Evolutionary conservation across 2,888 invertebrate genomes (phyloP), one percentile per base, ranked within the genome.

Genomic region (Tachina grossa): DNA sequence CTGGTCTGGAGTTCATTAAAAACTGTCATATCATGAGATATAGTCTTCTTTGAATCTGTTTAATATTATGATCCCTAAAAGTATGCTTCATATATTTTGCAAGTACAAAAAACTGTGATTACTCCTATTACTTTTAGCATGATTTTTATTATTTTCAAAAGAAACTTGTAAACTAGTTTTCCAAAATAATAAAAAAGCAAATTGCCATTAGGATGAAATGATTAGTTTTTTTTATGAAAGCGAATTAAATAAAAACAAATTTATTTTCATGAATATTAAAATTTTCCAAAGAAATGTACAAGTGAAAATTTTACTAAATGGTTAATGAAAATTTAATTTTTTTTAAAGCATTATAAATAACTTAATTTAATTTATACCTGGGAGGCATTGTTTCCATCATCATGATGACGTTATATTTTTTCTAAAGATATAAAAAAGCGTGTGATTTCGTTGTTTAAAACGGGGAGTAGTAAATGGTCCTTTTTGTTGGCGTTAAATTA

Each of bases 341-440:
- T 49, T 49, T 65, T 9, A 0, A 13, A 61, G 14, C 39, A 72
- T 43, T 78, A 59, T 71, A 83, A 66, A 47, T 39, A 82, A 78
- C 69, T 78, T 69, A 69, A 63, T 75, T 47, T 80, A 68, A 90
- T 90, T 91, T 91, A 90, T 93, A 93, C 93, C 93, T 93, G 92
- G 93, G 93, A 90, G 93, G 93, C 93, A 93, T 93, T 91, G 93
- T 92, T 92, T 92, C 93, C 93, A 93, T 92, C 93, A 93, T 92
- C 93, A 93, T 93, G 92, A 92, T 93, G 72, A 72, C 65, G 71
- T 39, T 57, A 22, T 63, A 47, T 82, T 82, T 47, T 74, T 39
- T 9, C 68, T n/a, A 68, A 39, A 83, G 6, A 39, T 57, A 31
- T 22, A 41, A 63, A 51, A 22, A 55, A 55, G 19, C 61, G 31